phyloP scores from a whole-genome alignment of 1,140 invertebrate genomes.

The Proctacanthus coquilletti region DNA sequence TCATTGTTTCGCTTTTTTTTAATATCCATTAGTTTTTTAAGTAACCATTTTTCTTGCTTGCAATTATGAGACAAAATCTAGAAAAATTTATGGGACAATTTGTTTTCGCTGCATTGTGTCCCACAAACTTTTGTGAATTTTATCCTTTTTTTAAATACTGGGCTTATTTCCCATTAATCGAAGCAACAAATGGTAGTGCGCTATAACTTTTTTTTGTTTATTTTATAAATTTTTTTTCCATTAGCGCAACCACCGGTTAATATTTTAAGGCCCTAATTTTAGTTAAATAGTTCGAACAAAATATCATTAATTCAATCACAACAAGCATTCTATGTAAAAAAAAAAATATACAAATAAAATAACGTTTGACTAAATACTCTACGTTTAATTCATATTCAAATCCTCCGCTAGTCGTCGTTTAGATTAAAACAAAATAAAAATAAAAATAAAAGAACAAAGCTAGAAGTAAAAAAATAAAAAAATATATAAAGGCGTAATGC shows the following conservation, averaged over 20 bases:
- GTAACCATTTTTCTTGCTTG: too few species aligned
- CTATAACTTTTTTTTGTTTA: too few species aligned
- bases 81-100: too few species aligned
- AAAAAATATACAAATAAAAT: conserved; percentile 2
- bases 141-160: too few species aligned
- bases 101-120: too few species aligned
- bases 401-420: conserved; percentile 29
- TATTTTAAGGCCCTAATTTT: not conserved
- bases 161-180: too few species aligned
- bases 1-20: conserved; percentile 24
- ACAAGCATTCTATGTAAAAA: conserved; percentile 16
- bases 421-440: not conserved
- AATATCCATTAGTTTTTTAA: conserved; percentile 5
- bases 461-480: conserved; percentile 21
- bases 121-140: too few species aligned
- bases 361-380: conserved; percentile 7
- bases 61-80: too few species aligned
- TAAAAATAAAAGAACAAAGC: conserved; percentile 10
- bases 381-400: conserved; percentile 21
- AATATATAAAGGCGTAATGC: conserved; percentile 20
- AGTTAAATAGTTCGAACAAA: too few species aligned
- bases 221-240: too few species aligned
- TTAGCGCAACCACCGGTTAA: too few species aligned
- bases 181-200: too few species aligned
- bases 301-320: conserved; percentile 26